Conservation (phyloP, 2,888 invertebrate genomes). For the Caenorhabditis virilis region DNA sequence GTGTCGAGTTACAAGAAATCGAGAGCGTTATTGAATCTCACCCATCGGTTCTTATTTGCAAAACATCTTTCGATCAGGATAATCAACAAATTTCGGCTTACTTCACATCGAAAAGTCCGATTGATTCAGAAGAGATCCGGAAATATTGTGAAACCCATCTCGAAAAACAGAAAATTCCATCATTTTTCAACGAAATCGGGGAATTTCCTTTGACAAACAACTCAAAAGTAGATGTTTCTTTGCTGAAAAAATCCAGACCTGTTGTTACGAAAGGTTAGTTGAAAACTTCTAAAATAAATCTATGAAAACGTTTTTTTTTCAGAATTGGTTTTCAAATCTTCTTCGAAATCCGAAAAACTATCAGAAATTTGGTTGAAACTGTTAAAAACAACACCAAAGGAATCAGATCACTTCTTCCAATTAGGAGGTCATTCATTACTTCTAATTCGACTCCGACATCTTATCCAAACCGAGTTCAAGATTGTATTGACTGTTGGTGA, state of each 20-base stretch:
- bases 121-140: slow-evolving; percentile 12
- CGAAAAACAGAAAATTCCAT: slow-evolving; percentile 57
- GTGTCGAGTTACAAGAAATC: slow-evolving; percentile 63
- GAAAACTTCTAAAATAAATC: slow-evolving; percentile 4
- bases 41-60: slow-evolving; percentile 22
- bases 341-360: not conserved
- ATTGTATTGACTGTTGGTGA: slow-evolving; percentile 21
- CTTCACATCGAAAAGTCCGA: slow-evolving; percentile 7
- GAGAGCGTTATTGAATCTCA: slow-evolving; percentile 45
- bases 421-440: slow-evolving; percentile 57
- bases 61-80: slow-evolving; percentile 39
- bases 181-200: slow-evolving; percentile 34
- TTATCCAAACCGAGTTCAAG: slow-evolving; percentile 19
- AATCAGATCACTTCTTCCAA: slow-evolving; percentile 45
- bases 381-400: slow-evolving; percentile 1
- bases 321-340: too few relatives aligned
- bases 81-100: slow-evolving; percentile 46
- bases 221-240: slow-evolving; percentile 49
- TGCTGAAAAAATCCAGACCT: too few relatives aligned
- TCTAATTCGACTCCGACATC: slow-evolving; percentile 40
- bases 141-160: slow-evolving; percentile 37
- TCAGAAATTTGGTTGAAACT: not conserved
- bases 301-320: not conserved
- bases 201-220: slow-evolving; percentile 63
- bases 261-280: slow-evolving; percentile 12